Evolutionary conservation across 2,113 vertebrate genomes (phyloP), one percentile per base, ranked within the genome.

Genomic region (Ondatra zibethicus): DNA sequence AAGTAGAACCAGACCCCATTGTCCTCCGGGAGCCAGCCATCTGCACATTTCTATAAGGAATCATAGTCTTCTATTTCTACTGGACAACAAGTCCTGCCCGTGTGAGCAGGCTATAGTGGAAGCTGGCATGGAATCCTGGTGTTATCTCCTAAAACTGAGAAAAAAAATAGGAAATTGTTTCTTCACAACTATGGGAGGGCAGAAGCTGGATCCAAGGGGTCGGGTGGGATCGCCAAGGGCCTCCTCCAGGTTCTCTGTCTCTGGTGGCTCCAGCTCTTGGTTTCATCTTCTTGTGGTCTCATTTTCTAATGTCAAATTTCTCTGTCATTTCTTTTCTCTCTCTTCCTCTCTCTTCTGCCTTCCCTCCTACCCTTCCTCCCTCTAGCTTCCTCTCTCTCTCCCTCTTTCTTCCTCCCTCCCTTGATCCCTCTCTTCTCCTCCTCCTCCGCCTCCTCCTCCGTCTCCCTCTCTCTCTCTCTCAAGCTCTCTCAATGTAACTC

Each of bases 371-470:
- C 7, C 27, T 47, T 12, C 7, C 42, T 29, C 11, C 9, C 45
- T 33, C 27, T 42, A 9, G 9, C 3, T 75, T 2, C 10, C 9
- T 39, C 8, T 21, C 36, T 12, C 36, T n/a, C 39, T 14, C n/a
- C 19, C 42, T 6, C 4, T 2, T 1, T 14, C 4, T 39, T 39
- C 25, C 23, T 23, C 14, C 31, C 45, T 7, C 27, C 21, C 17
- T 21, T 23, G 66, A 3, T 45, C 39, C 0, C 75, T 11, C 27
- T 31, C 72, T 42, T 4, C 9, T 4, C 2, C n/a, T 25, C 70
- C 14, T 17, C 29, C 5, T 16, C 3, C 17, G 1, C 47, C 27
- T 33, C 7, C 17, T 5, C 55, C 5, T 17, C 55, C 17, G 3
- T 5, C 52, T 3, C 3, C 52, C 29, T 52, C 45, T 33, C 12